phyloP scores from a whole-genome alignment of 2,113 vertebrate species.

The Nipponia nippon region DNA sequence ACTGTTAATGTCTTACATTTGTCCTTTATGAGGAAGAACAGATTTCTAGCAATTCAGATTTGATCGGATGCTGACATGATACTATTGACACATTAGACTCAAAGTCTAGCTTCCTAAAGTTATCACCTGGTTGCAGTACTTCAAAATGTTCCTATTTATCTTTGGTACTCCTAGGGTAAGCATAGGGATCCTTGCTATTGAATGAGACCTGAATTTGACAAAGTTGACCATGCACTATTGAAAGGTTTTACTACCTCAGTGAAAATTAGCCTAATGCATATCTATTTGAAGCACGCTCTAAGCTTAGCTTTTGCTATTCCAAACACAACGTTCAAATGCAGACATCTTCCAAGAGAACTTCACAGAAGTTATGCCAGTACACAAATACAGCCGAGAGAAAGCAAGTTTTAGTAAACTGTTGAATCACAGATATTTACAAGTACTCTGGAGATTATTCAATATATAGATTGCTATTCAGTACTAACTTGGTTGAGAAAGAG shows the following conservation, averaged over 20 bases:
- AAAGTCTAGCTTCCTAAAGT: neutral
- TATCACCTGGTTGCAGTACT: neutral
- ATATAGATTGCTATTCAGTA: neutral
- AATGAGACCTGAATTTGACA: neutral
- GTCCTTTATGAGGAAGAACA: neutral
- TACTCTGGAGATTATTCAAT: neutral
- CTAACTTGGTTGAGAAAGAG: neutral
- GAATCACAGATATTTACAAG: neutral
- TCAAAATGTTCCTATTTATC: neutral
- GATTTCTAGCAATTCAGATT: neutral
- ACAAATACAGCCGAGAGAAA: neutral
- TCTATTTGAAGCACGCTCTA: neutral
- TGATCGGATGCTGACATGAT: accelerated
- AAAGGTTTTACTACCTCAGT: neutral
- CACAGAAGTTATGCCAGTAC: neutral
- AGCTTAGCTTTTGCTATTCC: neutral
- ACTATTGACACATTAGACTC: neutral
- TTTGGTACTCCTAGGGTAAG: neutral
- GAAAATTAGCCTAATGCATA: neutral
- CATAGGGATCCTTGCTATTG: accelerated
- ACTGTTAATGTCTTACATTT: neutral
- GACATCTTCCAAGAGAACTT: neutral
- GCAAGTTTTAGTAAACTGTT: neutral
- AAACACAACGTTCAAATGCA: neutral
- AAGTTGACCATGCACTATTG: neutral